Conservation (phyloP, 2,113 vertebrate genomes). For the Neoarius graeffei region DNA sequence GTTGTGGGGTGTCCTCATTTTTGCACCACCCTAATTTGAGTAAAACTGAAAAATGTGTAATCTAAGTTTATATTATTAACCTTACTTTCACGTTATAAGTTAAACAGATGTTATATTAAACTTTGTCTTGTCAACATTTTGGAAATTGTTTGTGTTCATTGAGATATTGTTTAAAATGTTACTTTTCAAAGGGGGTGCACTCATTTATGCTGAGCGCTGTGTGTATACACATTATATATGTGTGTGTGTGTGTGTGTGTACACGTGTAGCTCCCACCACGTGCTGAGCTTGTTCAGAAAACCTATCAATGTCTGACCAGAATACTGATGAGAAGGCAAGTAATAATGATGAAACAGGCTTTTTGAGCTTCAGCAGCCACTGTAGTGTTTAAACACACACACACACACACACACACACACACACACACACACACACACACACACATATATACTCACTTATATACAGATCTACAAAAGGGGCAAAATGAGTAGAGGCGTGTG, state of each 20-base stretch:
- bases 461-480: too few species aligned
- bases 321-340: slow-evolving; percentile 21
- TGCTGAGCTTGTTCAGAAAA: slow-evolving; percentile 15
- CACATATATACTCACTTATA: not conserved
- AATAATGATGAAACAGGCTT: not conserved
- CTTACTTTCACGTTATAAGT: too few species aligned
- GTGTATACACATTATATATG: not conserved
- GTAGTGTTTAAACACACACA: not conserved
- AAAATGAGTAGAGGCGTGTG: not conserved
- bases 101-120: too few species aligned
- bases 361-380: not conserved
- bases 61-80: too few species aligned
- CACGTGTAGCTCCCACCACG: not conserved
- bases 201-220: too few species aligned
- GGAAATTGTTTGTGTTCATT: too few species aligned
- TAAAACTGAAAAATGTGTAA: too few species aligned
- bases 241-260: not conserved
- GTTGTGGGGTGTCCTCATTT: too few species aligned
- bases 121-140: too few species aligned
- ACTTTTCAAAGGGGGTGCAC: too few species aligned
- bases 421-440: not conserved
- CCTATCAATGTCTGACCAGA: not conserved
- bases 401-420: not conserved
- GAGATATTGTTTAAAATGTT: too few species aligned
- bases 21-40: too few species aligned